Evolutionary conservation across 2,797 vertebrate species (phyloP), one percentile per base, ranked within the genome.

Genomic region (Rhadinocentrus ornatus): DNA sequence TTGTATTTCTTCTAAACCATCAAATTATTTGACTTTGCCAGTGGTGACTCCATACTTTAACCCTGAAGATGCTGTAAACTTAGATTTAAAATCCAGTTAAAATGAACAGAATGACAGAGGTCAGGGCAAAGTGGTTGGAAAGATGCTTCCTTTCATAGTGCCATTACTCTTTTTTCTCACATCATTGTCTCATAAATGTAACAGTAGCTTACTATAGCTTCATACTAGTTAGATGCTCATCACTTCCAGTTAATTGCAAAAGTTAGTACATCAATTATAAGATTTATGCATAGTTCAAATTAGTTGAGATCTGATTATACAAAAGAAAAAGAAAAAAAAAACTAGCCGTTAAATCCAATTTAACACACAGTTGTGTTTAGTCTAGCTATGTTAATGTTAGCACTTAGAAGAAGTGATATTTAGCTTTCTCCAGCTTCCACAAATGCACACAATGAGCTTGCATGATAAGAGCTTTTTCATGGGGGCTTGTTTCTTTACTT

Each of bases 301-400:
- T 81, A 80, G 66, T 27, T 50, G n/a, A 81, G 35, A 72, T 74
- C 41, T 29, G 46, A 54, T 27, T 53, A 55, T 60, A 37, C 66
- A 60, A 79, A 79, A 61, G 74, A 34, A 71, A 54, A 74, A 31
- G 55, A 53, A 44, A 82, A 66, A 44, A 82, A 66, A 46, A 53
- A 6, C 50, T 34, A 9, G 61, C 32, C 39, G 3, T 85, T 71
- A 50, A 66, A 71, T 66, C 62, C 34, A 68, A 73, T 66, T 69
- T 31, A 58, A 63, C 39, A 65, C 55, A 74, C 57, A 12, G 35
- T 69, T 84, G 54, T 80, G 24, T 78, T 79, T 72, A 74, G 74
- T 74, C 35, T 27, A 32, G 71, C 73, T 56, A 79, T 77, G 75
- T 86, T 89, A 77, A 77, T 77, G 60, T 79, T 84, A 71, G 78